Conservation (phyloP, 2,888 invertebrate genomes). For the Trichogramma evanescens region DNA sequence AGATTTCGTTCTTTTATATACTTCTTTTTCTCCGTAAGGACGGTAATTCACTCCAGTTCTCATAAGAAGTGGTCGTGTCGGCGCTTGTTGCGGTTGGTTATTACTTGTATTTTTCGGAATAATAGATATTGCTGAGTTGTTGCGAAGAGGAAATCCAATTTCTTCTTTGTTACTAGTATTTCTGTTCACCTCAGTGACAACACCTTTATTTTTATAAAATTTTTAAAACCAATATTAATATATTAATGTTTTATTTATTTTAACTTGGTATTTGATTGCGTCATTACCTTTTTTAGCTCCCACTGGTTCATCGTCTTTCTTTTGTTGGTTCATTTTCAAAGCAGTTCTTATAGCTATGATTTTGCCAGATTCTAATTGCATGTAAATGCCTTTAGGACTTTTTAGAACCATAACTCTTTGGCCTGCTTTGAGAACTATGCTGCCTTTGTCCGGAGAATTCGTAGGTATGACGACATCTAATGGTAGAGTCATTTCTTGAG, state of each 20-base stretch:
- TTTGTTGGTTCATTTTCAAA: conserved; percentile 58
- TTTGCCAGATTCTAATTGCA: conserved; percentile 89
- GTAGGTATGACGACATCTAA: conserved; percentile 90
- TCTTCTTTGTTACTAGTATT: conserved; percentile 28
- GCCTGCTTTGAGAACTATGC: conserved; percentile 86
- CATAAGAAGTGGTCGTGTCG: conserved; percentile 29
- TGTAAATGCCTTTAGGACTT: conserved; percentile 92
- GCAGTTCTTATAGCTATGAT: conserved; percentile 86
- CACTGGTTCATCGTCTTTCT: conserved; percentile 45
- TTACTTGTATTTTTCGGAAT: conserved; percentile 40
- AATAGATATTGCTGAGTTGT: conserved; percentile 47
- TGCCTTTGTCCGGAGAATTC: conserved; percentile 80
- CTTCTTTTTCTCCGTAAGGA: conserved; percentile 41
- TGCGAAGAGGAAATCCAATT: conserved; percentile 42
- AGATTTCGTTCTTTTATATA: conserved; percentile 34
- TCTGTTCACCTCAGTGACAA: conserved; percentile 1
- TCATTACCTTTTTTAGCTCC: not conserved
- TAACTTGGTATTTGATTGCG: no score
- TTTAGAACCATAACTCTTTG: conserved; percentile 91
- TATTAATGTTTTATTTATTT: not conserved
- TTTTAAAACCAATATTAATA: not conserved
- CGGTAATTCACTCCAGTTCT: conserved; percentile 33
- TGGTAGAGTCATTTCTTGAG: conserved; percentile 89
- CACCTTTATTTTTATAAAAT: not conserved
- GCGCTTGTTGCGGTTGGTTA: conserved; percentile 23